Conservation (phyloP, 2,888 invertebrate genomes). For the Epicampocera succincta region DNA sequence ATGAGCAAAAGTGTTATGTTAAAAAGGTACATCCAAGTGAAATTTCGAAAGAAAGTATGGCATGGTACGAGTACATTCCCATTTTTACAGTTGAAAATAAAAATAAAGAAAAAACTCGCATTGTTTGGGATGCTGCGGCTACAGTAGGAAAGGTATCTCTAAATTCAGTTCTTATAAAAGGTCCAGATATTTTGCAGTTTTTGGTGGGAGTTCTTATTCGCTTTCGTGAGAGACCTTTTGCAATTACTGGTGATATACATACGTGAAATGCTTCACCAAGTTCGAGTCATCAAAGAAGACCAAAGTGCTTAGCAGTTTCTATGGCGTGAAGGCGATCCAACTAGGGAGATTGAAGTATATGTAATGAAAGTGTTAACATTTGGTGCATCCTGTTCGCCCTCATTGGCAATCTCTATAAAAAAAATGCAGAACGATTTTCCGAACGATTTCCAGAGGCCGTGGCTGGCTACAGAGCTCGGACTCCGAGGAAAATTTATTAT, state of each 20-base stretch:
- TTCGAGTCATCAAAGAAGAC: conserved; percentile 47
- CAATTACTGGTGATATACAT: conserved; percentile 70
- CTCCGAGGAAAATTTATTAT: no score
- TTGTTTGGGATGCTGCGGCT: conserved; percentile 77
- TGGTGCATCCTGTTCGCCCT: no score
- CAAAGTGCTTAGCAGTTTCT: conserved; percentile 64
- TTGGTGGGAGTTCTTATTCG: conserved; percentile 58
- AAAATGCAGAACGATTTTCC: no score
- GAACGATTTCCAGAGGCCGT: no score
- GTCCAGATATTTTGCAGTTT: conserved; percentile 73
- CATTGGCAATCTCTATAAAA: no score
- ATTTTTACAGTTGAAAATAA: conserved; percentile 66
- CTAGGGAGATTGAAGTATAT: background rate
- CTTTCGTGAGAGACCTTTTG: conserved; percentile 61
- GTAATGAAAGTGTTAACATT: no score
- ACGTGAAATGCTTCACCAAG: conserved; percentile 68
- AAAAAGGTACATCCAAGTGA: conserved; percentile 35
- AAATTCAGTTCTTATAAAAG: conserved; percentile 70
- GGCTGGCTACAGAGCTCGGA: no score
- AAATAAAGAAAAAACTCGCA: conserved; percentile 72
- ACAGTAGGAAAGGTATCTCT: conserved; percentile 73
- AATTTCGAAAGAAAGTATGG: background rate
- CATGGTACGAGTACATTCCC: conserved; percentile 70
- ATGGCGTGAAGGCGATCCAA: conserved; percentile 70
- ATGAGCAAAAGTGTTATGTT: conserved; percentile 60